Evolutionary conservation across 2,797 vertebrate genomes (phyloP), one percentile per base, ranked within the genome.

Genomic region (Rhynchotus rufescens): DNA sequence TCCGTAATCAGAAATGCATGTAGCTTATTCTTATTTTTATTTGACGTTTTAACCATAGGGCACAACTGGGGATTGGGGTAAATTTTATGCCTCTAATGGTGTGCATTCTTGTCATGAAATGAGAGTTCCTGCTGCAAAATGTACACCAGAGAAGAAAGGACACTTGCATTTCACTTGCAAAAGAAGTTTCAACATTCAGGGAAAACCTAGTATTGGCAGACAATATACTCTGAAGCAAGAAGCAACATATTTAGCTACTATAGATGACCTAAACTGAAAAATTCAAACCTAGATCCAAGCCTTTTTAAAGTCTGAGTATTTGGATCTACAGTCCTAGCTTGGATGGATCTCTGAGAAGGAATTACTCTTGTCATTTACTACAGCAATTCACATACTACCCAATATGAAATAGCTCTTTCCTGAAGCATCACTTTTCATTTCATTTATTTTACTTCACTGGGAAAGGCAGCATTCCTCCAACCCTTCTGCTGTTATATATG

Each of bases 371-470:
- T 80, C 67, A n/a, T 83, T 87, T 93, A 49, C 87, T 42, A 34
- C 47, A 64, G 60, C 42, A 45, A 4, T 75, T 90, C 66, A 30
- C 28, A 1, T 49, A 20, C 69, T 65, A 32, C 17, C 67, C 59
- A 52, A 67, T 54, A 81, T 47, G 66, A 80, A 93, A 73, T 20
- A 88, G 94, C 59, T 65, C 85, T 78, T 91, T 93, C 79, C 88
- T 76, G 88, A 85, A 92, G 73, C 84, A 91, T 57, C 84, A 64
- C 69, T 88, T 92, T 88, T 90, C 42, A 86, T 90, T 90, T 78
- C 0, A 64, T 88, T 76, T 64, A 10, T 82, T 86, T 91, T 20
- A 16, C 66, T 60, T 75, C 73, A 12, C 49, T 47, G 74, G 10
- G 66, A 74, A 91, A 88, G 45, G 73, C 69, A 75, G 49, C 12